phyloP scores from a whole-genome alignment of 2,113 vertebrate genomes.

The Cebus imitator region DNA sequence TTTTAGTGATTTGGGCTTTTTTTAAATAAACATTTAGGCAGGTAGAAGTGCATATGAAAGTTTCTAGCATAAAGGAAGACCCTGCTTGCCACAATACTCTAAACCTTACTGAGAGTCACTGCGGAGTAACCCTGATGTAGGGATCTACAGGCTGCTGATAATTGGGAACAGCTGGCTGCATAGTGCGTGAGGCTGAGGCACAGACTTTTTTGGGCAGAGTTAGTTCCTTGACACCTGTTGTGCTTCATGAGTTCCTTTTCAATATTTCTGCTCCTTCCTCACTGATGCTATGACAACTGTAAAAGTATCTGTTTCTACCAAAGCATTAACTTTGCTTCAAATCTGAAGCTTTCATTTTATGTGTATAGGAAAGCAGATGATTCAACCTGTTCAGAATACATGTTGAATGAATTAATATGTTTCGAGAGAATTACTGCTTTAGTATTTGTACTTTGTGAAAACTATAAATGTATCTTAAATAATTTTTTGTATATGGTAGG shows the following conservation, averaged over 20 bases:
- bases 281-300: conserved; percentile 31
- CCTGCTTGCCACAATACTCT: not conserved
- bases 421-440: not conserved
- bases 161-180: conserved; percentile 41
- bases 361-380: not conserved
- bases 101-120: conserved; percentile 21
- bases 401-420: not conserved
- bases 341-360: conserved; percentile 7
- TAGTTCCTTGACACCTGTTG: conserved; percentile 41
- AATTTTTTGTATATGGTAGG: not conserved
- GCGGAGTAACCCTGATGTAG: not conserved
- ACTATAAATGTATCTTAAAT: not conserved
- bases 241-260: conserved; percentile 43
- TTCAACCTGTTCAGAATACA: not conserved
- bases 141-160: not conserved
- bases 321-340: conserved; percentile 11
- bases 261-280: conserved; percentile 45
- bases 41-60: not conserved
- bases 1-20: not conserved
- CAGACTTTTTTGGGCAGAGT: conserved; percentile 6
- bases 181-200: conserved; percentile 10
- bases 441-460: not conserved
- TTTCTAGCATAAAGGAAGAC: conserved; percentile 3
- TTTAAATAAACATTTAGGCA: not conserved
- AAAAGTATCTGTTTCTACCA: conserved; percentile 16